These are phyloP conservation scores for Lepilemur ruficaudatus DNA, from an alignment of 2,797 vertebrate genomes.

Conservation along the genomic window DNA sequence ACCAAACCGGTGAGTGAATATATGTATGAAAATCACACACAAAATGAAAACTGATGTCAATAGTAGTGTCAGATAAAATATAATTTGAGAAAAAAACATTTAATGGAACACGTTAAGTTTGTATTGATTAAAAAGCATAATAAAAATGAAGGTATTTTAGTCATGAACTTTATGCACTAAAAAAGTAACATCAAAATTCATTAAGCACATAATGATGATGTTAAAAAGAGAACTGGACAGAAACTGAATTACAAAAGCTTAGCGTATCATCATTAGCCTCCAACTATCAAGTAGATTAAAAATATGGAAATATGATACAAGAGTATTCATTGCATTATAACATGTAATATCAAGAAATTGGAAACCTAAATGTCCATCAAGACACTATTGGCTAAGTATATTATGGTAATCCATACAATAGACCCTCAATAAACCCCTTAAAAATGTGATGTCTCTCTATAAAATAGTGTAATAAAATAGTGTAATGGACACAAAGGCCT, in stretches of 20 bases:
- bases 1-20: background rate
- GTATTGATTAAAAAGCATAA: background rate
- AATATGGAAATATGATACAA: background rate
- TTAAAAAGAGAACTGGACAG: constrained; percentile 33
- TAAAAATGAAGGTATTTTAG: constrained; percentile 10
- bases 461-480: background rate
- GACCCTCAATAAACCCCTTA: background rate
- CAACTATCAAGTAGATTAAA: constrained; percentile 16
- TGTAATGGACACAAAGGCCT: too few species aligned
- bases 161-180: background rate
- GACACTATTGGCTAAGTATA: background rate
- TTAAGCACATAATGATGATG: background rate
- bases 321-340: constrained; percentile 23
- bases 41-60: background rate
- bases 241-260: constrained; percentile 42
- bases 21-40: background rate
- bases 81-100: background rate
- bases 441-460: background rate
- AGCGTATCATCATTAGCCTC: background rate
- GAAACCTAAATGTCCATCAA: background rate
- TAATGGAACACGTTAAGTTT: background rate
- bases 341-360: constrained; percentile 17
- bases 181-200: constrained; percentile 1
- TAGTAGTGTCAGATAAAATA: background rate
- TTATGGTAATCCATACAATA: background rate